Evolutionary conservation across 2,797 vertebrate species (phyloP).

Genomic region (Distichodus sexfasciatus): DNA sequence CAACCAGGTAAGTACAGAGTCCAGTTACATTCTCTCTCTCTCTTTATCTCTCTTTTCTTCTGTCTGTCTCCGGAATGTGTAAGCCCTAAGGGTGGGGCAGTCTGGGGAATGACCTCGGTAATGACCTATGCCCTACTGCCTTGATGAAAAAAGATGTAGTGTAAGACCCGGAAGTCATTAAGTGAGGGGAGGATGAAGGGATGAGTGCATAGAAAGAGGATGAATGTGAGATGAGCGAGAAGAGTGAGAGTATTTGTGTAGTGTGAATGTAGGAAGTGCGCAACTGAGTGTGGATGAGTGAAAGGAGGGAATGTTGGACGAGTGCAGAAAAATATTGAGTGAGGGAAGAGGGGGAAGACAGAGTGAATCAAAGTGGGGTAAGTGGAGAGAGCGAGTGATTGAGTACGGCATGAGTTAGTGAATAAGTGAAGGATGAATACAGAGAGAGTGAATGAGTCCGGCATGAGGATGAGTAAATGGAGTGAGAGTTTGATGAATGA

Average conservation of each 20-base stretch:
- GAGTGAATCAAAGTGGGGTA: too few species aligned
- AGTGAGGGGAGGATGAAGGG: neutral
- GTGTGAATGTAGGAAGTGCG: too few species aligned
- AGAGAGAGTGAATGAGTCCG: neutral
- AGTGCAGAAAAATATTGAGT: too few species aligned
- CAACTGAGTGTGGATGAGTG: neutral
- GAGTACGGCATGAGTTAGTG: too few species aligned
- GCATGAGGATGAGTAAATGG: too few species aligned
- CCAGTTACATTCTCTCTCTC: neutral
- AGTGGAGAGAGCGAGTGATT: neutral
- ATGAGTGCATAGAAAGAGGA: neutral
- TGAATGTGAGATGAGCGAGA: too few species aligned
- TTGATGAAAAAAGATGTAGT: neutral
- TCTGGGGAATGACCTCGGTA: too few species aligned
- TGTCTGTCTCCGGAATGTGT: conserved; percentile 1
- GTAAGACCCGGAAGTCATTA: neutral
- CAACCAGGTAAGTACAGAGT: conserved; percentile 4
- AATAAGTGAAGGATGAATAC: too few species aligned
- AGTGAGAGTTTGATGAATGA: too few species aligned
- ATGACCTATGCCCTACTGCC: neutral
- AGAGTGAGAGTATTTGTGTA: too few species aligned
- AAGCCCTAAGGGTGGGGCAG: neutral
- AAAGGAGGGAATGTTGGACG: neutral
- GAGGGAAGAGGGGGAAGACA: too few species aligned
- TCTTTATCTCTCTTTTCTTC: neutral